Percentiles rank a stretch among this genome's conserved stretches.
These are phyloP conservation scores for Styela clava DNA, from an alignment of 23 tunicate genomes.

Conservation along the genomic window DNA sequence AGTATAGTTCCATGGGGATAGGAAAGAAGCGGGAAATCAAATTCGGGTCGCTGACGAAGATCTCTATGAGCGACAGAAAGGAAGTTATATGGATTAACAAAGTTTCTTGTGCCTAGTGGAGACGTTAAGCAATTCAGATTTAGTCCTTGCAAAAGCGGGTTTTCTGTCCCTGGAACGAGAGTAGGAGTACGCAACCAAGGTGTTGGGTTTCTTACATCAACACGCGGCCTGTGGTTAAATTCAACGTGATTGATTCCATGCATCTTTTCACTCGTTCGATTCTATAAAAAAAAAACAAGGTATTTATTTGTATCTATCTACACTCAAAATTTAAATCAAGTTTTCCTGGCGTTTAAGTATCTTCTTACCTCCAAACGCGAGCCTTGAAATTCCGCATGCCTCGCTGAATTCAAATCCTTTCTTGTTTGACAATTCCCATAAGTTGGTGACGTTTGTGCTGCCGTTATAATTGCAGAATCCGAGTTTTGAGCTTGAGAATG, in stretches of 20 bases:
- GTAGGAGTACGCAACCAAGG: not conserved
- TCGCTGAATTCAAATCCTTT: not conserved
- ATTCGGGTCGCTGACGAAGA: not conserved
- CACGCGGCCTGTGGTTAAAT: not conserved
- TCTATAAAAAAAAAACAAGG: not conserved
- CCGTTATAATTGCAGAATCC: not conserved
- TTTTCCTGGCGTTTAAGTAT: too few species aligned
- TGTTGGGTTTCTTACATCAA: not conserved
- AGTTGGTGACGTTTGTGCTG: not conserved
- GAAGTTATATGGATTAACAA: not conserved
- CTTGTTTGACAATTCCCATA: not conserved
- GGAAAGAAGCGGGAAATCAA: not conserved
- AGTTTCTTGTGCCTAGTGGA: not conserved
- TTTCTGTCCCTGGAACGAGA: not conserved
- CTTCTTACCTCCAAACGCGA: not conserved
- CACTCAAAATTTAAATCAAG: too few species aligned
- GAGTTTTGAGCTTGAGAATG: conserved; percentile 4
- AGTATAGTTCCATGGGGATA: not conserved
- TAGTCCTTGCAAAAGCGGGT: not conserved
- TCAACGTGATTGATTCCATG: not conserved
- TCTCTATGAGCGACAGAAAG: not conserved
- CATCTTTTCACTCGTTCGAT: not conserved
- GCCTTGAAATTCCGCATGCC: not conserved
- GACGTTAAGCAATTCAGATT: not conserved
- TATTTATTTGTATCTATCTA: too few species aligned